Conservation (phyloP, 2,888 invertebrate genomes). For the Parnassius mnemosyne region DNA sequence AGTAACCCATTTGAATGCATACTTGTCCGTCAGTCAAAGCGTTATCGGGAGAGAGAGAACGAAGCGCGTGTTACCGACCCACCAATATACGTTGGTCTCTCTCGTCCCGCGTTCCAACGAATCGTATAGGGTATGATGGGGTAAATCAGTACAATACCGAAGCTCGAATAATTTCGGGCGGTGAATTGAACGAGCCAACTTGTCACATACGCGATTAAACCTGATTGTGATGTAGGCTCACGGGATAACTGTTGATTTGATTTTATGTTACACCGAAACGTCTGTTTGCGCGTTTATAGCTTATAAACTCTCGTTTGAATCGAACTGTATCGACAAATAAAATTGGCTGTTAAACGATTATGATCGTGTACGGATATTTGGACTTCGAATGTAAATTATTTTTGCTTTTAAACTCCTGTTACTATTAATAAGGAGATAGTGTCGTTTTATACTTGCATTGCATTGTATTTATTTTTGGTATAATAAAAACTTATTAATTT, state of each 20-base stretch:
- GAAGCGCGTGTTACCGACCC: conserved; percentile 58
- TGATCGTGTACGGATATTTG: conserved; percentile 63
- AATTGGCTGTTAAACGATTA: conserved; percentile 72
- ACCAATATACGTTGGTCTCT: conserved; percentile 43
- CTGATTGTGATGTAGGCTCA: conserved; percentile 79
- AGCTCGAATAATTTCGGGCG: conserved; percentile 35
- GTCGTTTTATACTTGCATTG: conserved; percentile 22
- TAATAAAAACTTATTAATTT: too few species aligned
- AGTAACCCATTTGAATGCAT: conserved; percentile 88
- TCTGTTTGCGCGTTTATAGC: conserved; percentile 77
- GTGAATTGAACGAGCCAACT: conserved; percentile 61
- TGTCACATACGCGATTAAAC: conserved; percentile 79
- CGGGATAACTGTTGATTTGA: conserved; percentile 81
- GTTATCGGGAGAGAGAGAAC: conserved; percentile 75
- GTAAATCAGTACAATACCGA: conserved; percentile 21
- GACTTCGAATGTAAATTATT: conserved; percentile 57
- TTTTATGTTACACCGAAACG: conserved; percentile 78
- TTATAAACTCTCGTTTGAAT: conserved; percentile 74
- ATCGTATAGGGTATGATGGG: conserved; percentile 20
- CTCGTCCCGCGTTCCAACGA: conserved; percentile 36
- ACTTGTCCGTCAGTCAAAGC: conserved; percentile 86
- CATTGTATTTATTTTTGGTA: too few species aligned
- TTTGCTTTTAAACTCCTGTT: conserved; percentile 43
- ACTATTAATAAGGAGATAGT: conserved; percentile 33
- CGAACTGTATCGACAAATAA: conserved; percentile 73